A percentile compares a stretch with the other conserved stretches of the same genome.
These are phyloP conservation scores for Ficedula albicollis DNA, from an alignment of 2,797 vertebrate genomes.

Conservation along the genomic window DNA sequence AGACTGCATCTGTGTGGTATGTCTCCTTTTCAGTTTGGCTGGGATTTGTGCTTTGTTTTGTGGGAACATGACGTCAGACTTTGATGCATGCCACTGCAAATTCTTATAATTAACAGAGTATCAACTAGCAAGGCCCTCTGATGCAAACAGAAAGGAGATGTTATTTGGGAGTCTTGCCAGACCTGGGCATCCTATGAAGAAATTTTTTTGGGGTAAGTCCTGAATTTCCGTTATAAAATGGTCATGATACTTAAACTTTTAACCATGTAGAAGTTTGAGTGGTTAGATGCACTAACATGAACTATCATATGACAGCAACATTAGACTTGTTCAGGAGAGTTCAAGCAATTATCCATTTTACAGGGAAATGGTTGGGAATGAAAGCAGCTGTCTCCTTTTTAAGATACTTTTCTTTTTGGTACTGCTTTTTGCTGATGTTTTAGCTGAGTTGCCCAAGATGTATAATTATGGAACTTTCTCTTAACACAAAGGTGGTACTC, in stretches of 20 bases:
- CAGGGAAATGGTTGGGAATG: neutral
- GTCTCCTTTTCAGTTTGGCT: neutral
- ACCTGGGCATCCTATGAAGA: slow-evolving; percentile 92
- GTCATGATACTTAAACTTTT: neutral
- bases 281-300: neutral
- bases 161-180: slow-evolving; percentile 93
- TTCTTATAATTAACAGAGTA: slow-evolving; percentile 82
- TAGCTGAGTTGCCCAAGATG: neutral
- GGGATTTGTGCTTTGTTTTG: neutral
- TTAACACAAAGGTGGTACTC: neutral
- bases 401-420: neutral
- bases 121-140: slow-evolving; percentile 89
- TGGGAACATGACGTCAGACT: neutral
- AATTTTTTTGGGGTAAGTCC: slow-evolving; percentile 94
- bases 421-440: neutral
- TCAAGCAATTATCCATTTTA: neutral
- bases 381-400: neutral
- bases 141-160: slow-evolving; percentile 93
- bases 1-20: neutral
- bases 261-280: neutral
- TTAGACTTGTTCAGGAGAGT: neutral
- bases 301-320: neutral
- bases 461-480: neutral
- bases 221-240: neutral
- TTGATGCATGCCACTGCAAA: neutral